These are phyloP conservation scores for Grapholita molesta DNA, from an alignment of 1,140 invertebrate species.

Conservation along the genomic window DNA sequence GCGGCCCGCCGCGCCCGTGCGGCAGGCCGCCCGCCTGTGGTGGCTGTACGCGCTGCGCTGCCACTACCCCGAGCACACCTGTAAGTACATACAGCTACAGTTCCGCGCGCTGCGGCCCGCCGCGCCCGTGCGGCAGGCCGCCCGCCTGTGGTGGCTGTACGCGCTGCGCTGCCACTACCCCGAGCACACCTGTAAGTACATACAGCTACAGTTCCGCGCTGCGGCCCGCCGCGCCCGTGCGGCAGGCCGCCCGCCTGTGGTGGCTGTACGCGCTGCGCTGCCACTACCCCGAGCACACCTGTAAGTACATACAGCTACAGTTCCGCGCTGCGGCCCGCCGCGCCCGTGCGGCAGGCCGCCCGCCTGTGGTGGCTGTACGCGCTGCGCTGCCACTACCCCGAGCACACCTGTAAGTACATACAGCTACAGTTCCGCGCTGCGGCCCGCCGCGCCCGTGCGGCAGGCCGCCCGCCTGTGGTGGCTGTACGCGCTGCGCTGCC, in stretches of 20 bases:
- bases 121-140: slow-evolving; percentile 78
- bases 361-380: slow-evolving; percentile 95
- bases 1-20: slow-evolving; percentile 80
- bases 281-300: slow-evolving; percentile 75
- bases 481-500: slow-evolving; percentile 89
- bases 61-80: slow-evolving; percentile 75
- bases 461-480: slow-evolving; percentile 90
- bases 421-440: too few relatives aligned
- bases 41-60: slow-evolving; percentile 93
- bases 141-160: slow-evolving; percentile 94
- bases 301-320: too few relatives aligned
- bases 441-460: slow-evolving; percentile 80
- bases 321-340: slow-evolving; percentile 82
- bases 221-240: slow-evolving; percentile 80
- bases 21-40: slow-evolving; percentile 85
- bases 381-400: slow-evolving; percentile 82
- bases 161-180: slow-evolving; percentile 84
- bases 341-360: slow-evolving; percentile 80
- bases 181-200: slow-evolving; percentile 56
- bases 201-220: too few relatives aligned
- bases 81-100: slow-evolving; percentile 63
- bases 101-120: slow-evolving; percentile 83
- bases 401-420: slow-evolving; percentile 56
- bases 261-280: slow-evolving; percentile 93
- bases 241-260: slow-evolving; percentile 85